A percentile compares a stretch with the other conserved stretches of the same genome.
These are phyloP conservation scores for Apeira syringaria DNA, from an alignment of 2,888 invertebrate genomes.

Conservation along the genomic window DNA sequence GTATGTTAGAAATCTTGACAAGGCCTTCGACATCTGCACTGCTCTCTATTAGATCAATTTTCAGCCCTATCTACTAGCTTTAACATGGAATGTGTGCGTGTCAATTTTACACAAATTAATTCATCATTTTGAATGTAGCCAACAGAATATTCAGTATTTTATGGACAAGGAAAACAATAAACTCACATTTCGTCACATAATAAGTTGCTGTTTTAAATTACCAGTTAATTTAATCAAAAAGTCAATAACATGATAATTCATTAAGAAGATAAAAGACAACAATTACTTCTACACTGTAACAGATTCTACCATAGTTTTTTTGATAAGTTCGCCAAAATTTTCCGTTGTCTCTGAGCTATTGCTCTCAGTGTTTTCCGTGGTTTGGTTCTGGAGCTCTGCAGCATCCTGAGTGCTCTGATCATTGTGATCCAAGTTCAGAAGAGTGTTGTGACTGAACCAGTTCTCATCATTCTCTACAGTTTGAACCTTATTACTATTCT, in stretches of 20 bases:
- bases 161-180: constrained; percentile 19
- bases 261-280: constrained; percentile 70
- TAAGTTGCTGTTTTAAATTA: constrained; percentile 35
- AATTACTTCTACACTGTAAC: constrained; percentile 88
- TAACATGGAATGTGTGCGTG: too few relatives aligned
- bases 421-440: constrained; percentile 64
- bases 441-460: constrained; percentile 75
- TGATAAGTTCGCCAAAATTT: constrained; percentile 96
- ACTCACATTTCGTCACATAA: constrained; percentile 23
- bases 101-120: too few relatives aligned
- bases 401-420: constrained; percentile 67
- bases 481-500: constrained; percentile 87
- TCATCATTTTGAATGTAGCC: too few relatives aligned
- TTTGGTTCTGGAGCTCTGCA: constrained; percentile 44
- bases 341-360: constrained; percentile 75
- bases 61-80: too few relatives aligned
- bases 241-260: constrained; percentile 70
- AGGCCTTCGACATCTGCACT: too few relatives aligned
- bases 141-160: too few relatives aligned
- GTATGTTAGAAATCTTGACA: too few relatives aligned
- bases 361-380: constrained; percentile 43
- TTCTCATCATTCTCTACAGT: constrained; percentile 79
- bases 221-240: constrained; percentile 73
- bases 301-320: constrained; percentile 96
- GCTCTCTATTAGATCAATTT: too few relatives aligned